A percentile compares a stretch with the other conserved stretches of the same genome.
Evolutionary conservation across 2,113 vertebrate genomes (phyloP).

Genomic region (Scomber colias): DNA sequence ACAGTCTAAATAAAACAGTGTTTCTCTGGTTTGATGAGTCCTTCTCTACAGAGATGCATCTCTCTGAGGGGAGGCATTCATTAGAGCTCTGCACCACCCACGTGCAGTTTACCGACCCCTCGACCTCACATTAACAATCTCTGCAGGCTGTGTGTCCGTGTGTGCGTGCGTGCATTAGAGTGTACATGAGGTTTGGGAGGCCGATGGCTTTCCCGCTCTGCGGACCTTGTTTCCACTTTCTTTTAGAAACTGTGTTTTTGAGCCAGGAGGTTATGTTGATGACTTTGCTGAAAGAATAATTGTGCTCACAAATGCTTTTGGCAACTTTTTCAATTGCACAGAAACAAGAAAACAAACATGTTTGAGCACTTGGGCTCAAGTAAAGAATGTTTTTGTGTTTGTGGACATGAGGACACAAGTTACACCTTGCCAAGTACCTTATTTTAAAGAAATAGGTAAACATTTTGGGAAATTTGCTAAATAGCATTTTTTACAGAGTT

Average conservation of each 20-base stretch:
- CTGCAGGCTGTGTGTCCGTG: slow-evolving; percentile 47
- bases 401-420: slow-evolving; percentile 4
- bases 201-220: slow-evolving; percentile 54
- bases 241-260: slow-evolving; percentile 43
- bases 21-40: slow-evolving; percentile 74
- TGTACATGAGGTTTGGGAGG: slow-evolving; percentile 59
- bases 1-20: slow-evolving; percentile 70
- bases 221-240: slow-evolving; percentile 65
- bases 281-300: slow-evolving; percentile 48
- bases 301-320: slow-evolving; percentile 46
- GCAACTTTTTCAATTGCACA: slow-evolving; percentile 35
- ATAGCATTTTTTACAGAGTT: neutral
- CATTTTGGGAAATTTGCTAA: neutral
- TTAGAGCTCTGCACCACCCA: slow-evolving; percentile 75
- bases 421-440: too few species aligned
- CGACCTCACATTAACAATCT: slow-evolving; percentile 74
- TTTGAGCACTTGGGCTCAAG: slow-evolving; percentile 11
- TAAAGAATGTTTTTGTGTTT: slow-evolving; percentile 2
- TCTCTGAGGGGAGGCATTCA: slow-evolving; percentile 81
- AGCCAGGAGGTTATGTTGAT: slow-evolving; percentile 44
- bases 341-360: slow-evolving; percentile 27
- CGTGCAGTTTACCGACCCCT: slow-evolving; percentile 74
- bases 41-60: slow-evolving; percentile 55
- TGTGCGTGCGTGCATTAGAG: slow-evolving; percentile 31
- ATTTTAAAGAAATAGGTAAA: neutral